Evolutionary conservation across 2,113 vertebrate genomes (phyloP).

Genomic region (Eubucco bourcierii): DNA sequence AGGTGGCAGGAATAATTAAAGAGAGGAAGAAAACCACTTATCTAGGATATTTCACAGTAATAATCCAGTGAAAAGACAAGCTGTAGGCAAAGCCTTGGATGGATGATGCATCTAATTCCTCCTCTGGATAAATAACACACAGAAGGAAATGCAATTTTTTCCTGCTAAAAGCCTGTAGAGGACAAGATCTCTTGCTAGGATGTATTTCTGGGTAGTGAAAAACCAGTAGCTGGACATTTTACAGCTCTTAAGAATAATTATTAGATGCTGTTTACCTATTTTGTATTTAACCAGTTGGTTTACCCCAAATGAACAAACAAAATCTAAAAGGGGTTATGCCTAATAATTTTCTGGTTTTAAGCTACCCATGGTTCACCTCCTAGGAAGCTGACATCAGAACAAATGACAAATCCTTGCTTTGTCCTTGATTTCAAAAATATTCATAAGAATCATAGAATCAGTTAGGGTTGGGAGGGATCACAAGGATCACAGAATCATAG

Average conservation of each 20-base stretch:
- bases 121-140: background rate
- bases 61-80: background rate
- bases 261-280: background rate
- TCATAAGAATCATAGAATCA: too few relatives aligned
- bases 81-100: background rate
- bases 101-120: background rate
- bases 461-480: too few relatives aligned
- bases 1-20: background rate
- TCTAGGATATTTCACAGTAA: background rate
- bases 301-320: background rate
- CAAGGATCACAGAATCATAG: too few relatives aligned
- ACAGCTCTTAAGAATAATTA: background rate
- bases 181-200: background rate
- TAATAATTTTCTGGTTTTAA: background rate
- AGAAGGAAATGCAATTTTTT: background rate
- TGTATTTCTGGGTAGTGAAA: background rate
- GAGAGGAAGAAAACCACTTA: background rate
- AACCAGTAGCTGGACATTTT: background rate
- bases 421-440: background rate
- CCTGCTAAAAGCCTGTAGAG: background rate
- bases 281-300: background rate
- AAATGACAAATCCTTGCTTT: background rate
- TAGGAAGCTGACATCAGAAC: background rate
- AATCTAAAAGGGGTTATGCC: background rate
- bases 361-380: background rate